Base-by-base conservation (phyloP, 2,113 vertebrate species). In the Neodon shergylaensis region DNA sequence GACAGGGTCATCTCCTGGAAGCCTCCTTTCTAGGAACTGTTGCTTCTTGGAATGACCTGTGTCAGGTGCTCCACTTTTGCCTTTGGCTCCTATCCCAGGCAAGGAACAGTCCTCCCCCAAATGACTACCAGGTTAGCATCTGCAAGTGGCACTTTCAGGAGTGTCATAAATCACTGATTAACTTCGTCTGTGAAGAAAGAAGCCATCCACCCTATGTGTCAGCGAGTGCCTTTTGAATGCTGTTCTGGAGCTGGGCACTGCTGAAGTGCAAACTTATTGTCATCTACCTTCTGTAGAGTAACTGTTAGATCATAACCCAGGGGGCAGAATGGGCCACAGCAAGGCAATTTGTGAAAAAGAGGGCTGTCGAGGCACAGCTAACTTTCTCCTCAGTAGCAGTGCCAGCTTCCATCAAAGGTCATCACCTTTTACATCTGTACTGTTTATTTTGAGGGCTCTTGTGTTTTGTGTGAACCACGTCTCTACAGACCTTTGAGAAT, bases 131-230 rank as follows among this genome's bases (percentile, higher is more conserved):
- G 98, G 83, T 98, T 65, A 52, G 65, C 21, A 24, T 65, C 19
- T 36, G 33, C 98, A 42, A 97, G 97, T 94, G 98, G 98, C 8
- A 98, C 98, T 98, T 98, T 99, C 87, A 98, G 98, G 98, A 98
- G 19, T 72, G n/a, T 90, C 39, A 88, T 44, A 68, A 91, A 44
- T 10, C 36, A 88, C 17, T 81, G 22, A 77, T 52, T 68, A 28
- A 33, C 74, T 93, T 94, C 22, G 39, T 81, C 47, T 83, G 26
- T 0, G 5, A 21, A 39, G 31, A 47, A 66, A 86, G 44, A 88
- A 77, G 95, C 97, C 98, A 98, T 97, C 97, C 97, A 98, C 98
- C 97, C 97, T 98, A 98, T 98, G 95, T 6, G 1, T 91, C 31
- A 94, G 74, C 33, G 6, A 95, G 70, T 39, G 36, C 94, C 14